A percentile compares a stretch with the other conserved stretches of the same genome.
Conservation (phyloP, 2,888 invertebrate genomes). For the Cheilosia grossa region DNA sequence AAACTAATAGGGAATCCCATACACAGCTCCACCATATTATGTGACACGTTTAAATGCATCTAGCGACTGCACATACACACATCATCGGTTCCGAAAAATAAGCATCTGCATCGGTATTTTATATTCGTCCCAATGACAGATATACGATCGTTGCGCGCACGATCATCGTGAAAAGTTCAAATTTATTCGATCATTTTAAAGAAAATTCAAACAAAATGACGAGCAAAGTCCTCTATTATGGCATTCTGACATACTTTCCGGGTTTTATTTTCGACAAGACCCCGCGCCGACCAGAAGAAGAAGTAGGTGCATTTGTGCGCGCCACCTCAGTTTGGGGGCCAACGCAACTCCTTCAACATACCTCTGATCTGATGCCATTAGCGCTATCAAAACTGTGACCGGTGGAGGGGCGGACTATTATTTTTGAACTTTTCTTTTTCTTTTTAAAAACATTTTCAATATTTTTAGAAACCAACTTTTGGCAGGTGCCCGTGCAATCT, state of each 20-base stretch:
- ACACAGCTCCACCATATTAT: not conserved
- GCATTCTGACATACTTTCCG: conserved; percentile 68
- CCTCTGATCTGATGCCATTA: conserved; percentile 31
- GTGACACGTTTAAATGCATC: conserved; percentile 7
- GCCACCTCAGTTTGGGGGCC: conserved; percentile 37
- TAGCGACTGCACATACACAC: not conserved
- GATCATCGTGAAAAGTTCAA: conserved; percentile 57
- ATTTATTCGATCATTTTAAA: conserved; percentile 69
- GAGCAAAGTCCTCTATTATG: conserved; percentile 59
- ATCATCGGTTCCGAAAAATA: conserved; percentile 24
- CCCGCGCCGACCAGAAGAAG: not conserved
- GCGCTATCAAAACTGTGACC: conserved; percentile 12
- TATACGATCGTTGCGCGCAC: conserved; percentile 54
- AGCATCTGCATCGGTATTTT: conserved; percentile 17
- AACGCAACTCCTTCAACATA: conserved; percentile 36
- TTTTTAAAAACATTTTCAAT: conserved; percentile 57
- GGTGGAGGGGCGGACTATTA: not conserved
- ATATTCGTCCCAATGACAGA: conserved; percentile 29
- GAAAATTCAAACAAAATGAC: conserved; percentile 61
- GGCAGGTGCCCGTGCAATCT: conserved; percentile 69
- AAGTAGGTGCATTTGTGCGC: conserved; percentile 36
- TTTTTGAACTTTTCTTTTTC: conserved; percentile 21
- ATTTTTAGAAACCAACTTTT: conserved; percentile 71
- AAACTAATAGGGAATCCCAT: conserved; percentile 9
- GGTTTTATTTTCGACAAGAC: conserved; percentile 65